Evolutionary conservation across 2,113 vertebrate genomes (phyloP).

Genomic region (Mobula hypostoma): DNA sequence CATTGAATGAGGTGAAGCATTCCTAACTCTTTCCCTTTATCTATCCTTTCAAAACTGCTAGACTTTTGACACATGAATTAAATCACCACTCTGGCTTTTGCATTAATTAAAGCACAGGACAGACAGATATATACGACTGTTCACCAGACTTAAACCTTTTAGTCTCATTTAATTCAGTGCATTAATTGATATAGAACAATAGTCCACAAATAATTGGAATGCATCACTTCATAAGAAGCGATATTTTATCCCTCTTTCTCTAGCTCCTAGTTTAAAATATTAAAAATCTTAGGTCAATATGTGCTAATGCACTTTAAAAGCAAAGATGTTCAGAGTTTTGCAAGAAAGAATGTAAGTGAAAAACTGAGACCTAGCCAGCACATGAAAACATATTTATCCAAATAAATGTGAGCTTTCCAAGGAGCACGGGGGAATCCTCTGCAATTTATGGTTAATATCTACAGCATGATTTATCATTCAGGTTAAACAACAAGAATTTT

Average conservation of each 20-base stretch:
- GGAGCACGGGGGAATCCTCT: not conserved
- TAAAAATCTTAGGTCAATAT: not conserved
- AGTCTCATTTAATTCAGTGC: not conserved
- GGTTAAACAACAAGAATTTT: not conserved
- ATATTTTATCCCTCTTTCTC: not conserved
- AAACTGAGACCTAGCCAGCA: not conserved
- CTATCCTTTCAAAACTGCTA: not conserved
- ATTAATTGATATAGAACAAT: not conserved
- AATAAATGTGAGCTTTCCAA: not conserved
- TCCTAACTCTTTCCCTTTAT: not conserved
- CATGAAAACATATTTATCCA: not conserved
- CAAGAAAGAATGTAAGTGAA: not conserved
- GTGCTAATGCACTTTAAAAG: not conserved
- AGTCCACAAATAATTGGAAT: not conserved
- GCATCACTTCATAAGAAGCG: not conserved
- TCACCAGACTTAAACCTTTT: not conserved
- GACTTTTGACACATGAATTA: not conserved
- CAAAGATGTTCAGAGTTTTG: not conserved
- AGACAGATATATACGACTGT: not conserved
- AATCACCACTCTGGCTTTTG: not conserved
- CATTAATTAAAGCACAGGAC: not conserved
- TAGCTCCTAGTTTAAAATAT: not conserved
- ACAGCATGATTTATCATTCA: not conserved
- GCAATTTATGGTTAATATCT: not conserved
- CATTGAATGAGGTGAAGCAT: too few species aligned